Conservation (phyloP, 2,888 invertebrate genomes). For the Agonopterix heracliana region DNA sequence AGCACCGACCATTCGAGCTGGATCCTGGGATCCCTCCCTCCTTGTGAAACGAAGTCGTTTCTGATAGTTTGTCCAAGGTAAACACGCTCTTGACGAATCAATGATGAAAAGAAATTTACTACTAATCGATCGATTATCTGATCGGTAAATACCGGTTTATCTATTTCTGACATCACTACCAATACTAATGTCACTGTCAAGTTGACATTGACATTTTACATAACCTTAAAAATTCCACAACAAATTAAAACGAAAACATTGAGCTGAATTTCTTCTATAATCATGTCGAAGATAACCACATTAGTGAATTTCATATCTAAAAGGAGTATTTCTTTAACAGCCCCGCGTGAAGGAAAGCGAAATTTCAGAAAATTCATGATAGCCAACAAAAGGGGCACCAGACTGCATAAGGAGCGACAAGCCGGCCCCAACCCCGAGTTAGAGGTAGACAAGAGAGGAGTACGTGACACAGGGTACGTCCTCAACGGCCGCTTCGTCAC, state of each 20-base stretch:
- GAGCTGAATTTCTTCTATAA: conserved; percentile 7
- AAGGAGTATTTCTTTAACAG: conserved; percentile 52
- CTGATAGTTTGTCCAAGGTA: no score
- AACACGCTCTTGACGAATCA: no score
- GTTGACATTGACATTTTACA: no score
- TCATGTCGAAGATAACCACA: conserved; percentile 53
- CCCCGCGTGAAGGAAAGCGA: conserved; percentile 79
- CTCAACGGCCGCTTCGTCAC: conserved; percentile 73
- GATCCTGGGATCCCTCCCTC: no score
- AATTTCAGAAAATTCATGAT: conserved; percentile 89
- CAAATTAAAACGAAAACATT: background rate
- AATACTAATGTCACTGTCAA: no score
- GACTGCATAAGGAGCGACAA: conserved; percentile 78
- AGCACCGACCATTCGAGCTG: no score
- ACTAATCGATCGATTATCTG: no score
- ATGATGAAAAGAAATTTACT: no score
- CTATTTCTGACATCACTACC: no score
- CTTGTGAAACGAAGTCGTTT: no score
- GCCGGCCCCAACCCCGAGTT: conserved; percentile 77
- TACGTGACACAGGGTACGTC: conserved; percentile 78
- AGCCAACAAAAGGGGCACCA: conserved; percentile 85
- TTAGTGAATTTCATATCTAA: conserved; percentile 49
- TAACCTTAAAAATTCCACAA: no score
- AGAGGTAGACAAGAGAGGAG: conserved; percentile 83
- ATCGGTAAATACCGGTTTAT: no score